Conservation (phyloP, 2,888 invertebrate genomes). For the Cabera pusaria region DNA sequence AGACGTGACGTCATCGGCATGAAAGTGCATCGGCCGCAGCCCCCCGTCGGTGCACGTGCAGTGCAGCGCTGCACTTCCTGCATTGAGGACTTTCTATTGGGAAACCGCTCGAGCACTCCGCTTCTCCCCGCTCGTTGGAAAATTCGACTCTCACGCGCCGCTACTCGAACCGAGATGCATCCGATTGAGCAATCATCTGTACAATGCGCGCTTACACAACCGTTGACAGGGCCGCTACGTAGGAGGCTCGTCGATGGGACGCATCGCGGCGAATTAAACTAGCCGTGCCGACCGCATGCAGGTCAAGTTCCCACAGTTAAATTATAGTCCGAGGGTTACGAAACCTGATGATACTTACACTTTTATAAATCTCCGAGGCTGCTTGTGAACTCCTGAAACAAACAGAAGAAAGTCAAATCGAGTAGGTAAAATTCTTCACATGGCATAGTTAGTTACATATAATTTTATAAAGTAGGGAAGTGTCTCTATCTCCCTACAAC, state of each 20-base stretch:
- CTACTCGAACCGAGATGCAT: constrained; percentile 70
- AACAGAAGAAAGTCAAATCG: constrained; percentile 17
- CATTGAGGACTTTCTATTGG: constrained; percentile 80
- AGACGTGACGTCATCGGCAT: constrained; percentile 74
- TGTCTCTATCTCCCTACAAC: no score
- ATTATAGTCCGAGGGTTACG: constrained; percentile 16
- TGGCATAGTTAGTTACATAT: no score
- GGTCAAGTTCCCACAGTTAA: constrained; percentile 23
- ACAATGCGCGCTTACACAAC: constrained; percentile 69
- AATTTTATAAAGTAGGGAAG: constrained; percentile 1
- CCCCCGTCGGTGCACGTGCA: constrained; percentile 58
- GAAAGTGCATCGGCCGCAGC: constrained; percentile 81
- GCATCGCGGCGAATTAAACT: constrained; percentile 32
- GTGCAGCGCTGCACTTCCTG: constrained; percentile 68
- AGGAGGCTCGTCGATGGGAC: constrained; percentile 36
- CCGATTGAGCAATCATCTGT: constrained; percentile 69
- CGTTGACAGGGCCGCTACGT: constrained; percentile 39
- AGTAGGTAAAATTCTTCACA: no score
- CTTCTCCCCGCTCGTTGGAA: constrained; percentile 65
- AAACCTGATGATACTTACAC: constrained; percentile 55
- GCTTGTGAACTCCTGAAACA: constrained; percentile 51
- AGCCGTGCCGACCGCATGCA: constrained; percentile 23
- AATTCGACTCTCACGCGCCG: constrained; percentile 70
- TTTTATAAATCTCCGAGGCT: constrained; percentile 47
- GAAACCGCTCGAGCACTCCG: constrained; percentile 61